Evolutionary conservation across 1,140 invertebrate genomes (phyloP).

Genomic region (Saxidomus purpurata): DNA sequence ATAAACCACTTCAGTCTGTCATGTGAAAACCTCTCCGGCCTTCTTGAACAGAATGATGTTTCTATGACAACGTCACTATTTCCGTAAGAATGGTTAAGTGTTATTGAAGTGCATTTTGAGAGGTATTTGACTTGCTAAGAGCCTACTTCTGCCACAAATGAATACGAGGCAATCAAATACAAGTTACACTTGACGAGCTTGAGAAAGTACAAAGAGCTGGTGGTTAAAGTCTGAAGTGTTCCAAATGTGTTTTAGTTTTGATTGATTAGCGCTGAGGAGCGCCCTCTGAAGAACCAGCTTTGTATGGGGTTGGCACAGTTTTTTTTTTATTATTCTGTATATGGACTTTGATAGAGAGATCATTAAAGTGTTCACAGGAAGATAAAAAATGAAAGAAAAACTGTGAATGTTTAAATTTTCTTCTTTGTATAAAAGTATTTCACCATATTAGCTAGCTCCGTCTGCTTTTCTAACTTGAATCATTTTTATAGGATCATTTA

Average conservation of each 20-base stretch:
- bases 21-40: constrained; percentile 45
- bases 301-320: constrained; percentile 6
- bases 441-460: no score
- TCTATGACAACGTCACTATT: constrained; percentile 63
- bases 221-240: constrained; percentile 54
- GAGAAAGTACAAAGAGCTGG: constrained; percentile 57
- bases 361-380: no score
- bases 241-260: constrained; percentile 60
- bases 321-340: not conserved
- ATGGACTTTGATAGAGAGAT: no score
- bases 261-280: constrained; percentile 22
- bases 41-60: constrained; percentile 53
- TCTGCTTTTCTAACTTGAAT: no score
- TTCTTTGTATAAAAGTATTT: no score
- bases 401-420: no score
- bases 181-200: constrained; percentile 40
- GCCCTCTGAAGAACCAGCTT: not conserved
- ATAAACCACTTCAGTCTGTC: constrained; percentile 43
- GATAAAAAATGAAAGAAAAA: no score
- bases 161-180: constrained; percentile 54
- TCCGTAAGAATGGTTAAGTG: constrained; percentile 59
- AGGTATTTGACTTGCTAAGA: constrained; percentile 57
- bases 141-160: constrained; percentile 42
- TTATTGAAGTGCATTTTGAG: constrained; percentile 54
- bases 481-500: no score